These are phyloP conservation scores for Brachyopa scutellaris DNA, from an alignment of 2,888 invertebrate species.

Conservation along the genomic window DNA sequence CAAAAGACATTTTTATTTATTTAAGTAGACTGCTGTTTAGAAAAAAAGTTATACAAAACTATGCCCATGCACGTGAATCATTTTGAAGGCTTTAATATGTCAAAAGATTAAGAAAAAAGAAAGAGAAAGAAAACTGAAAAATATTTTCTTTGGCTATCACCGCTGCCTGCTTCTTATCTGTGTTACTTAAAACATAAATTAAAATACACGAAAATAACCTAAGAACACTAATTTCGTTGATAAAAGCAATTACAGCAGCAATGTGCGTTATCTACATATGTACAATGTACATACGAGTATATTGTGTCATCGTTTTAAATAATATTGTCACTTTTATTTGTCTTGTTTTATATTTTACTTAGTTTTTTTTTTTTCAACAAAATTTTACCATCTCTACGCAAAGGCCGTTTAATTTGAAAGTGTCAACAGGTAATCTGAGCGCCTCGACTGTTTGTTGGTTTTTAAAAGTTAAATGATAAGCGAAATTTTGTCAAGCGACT, in stretches of 20 bases:
- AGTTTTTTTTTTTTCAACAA: no score
- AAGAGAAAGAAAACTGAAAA: no score
- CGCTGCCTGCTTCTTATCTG: constrained; percentile 9
- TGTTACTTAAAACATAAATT: neutral
- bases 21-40: no score
- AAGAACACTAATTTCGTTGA: neutral
- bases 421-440: neutral
- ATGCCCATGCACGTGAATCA: no score
- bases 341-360: no score
- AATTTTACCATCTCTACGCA: no score
- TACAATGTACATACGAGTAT: no score
- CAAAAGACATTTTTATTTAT: no score
- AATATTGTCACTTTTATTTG: neutral
- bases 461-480: no score
- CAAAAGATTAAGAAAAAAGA: neutral
- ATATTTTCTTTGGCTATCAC: neutral
- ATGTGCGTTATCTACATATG: neutral
- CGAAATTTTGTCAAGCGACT: no score
- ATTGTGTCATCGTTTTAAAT: constrained; percentile 2
- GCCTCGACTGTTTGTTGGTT: no score
- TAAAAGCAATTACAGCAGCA: neutral
- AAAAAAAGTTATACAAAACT: no score
- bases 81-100: neutral
- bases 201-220: neutral
- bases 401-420: neutral